These are phyloP conservation scores for Scrobipalpa atriplicella DNA, from an alignment of 2,888 invertebrate genomes.

Conservation along the genomic window DNA sequence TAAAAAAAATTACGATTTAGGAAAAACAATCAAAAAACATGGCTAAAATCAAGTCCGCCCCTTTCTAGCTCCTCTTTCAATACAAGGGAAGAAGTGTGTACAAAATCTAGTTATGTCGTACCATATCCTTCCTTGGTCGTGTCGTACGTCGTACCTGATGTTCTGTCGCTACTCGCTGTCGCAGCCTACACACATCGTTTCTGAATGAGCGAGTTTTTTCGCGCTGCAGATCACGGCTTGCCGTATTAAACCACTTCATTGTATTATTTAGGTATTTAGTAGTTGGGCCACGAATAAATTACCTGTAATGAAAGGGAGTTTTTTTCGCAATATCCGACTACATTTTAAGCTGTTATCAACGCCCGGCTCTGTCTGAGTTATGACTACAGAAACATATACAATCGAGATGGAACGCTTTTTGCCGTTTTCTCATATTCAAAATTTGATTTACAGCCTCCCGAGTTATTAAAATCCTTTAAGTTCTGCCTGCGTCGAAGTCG, in stretches of 20 bases:
- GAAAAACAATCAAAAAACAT: no score
- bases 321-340: constrained; percentile 53
- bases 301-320: constrained; percentile 58
- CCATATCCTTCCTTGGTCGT: no score
- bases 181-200: constrained; percentile 49
- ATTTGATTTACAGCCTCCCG: constrained; percentile 69
- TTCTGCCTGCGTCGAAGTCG: constrained; percentile 41
- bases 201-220: constrained; percentile 52
- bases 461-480: constrained; percentile 66
- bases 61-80: no score
- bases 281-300: constrained; percentile 65
- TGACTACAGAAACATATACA: constrained; percentile 37
- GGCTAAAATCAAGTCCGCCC: no score
- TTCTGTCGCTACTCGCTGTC: constrained; percentile 38
- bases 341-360: constrained; percentile 66
- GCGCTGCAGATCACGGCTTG: constrained; percentile 46
- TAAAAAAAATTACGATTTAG: no score
- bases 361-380: constrained; percentile 59
- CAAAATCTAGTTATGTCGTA: no score
- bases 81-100: no score
- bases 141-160: not conserved
- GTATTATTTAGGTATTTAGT: constrained; percentile 72
- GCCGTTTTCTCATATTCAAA: constrained; percentile 67
- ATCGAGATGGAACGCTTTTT: constrained; percentile 50
- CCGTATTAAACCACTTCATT: constrained; percentile 65